Base-by-base conservation (phyloP, 2,888 invertebrate species). In the Leptura quadrifasciata region DNA sequence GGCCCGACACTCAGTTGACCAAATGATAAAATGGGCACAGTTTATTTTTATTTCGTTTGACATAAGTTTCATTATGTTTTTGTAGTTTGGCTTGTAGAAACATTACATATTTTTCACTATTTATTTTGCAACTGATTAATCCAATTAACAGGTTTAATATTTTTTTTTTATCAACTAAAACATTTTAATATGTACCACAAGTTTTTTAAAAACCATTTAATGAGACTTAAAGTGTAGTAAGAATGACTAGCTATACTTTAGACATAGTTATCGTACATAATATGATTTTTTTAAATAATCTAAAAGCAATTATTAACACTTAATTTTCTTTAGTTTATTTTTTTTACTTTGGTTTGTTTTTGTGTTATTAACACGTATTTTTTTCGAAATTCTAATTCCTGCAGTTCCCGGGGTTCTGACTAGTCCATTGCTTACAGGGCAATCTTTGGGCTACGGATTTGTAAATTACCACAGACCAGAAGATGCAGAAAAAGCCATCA, bases 371-470 rank as follows among this genome's bases (percentile, higher is more conserved):
- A 85, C 85, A 83, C 80, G 81, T 84, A 79, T 85, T 84, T 82
- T 83, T 84, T 82, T 79, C 76, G 82, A 83, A 85, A 82, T 83
- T 84, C 83, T 83, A 81, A 84, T 88, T 87, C 87, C 87, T 86
- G 84, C 89, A 88, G 88, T 88, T 85, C 88, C 88, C 85, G 88
- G 89, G 88, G 87, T 88, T 88, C 87, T 88, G 88, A 89, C 88
- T 89, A 89, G 88, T 88, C 88, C 89, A 86, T 89, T 89, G 89
- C 89, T 90, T 90, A 89, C 90, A 93, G 99, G 99, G 86, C 99
- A 99, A 91, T 98, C 98, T 91, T 93, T 99, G 88, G 99, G 99
- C 86, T 99, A 99, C 91, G 99, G 99, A 84, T 99, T 99, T 91
- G 99, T 99, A 88, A 99, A 99, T 92, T 99, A 99, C 91, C 97